phyloP scores from a whole-genome alignment of 2,113 vertebrate species.

The Pardalotus punctatus region DNA sequence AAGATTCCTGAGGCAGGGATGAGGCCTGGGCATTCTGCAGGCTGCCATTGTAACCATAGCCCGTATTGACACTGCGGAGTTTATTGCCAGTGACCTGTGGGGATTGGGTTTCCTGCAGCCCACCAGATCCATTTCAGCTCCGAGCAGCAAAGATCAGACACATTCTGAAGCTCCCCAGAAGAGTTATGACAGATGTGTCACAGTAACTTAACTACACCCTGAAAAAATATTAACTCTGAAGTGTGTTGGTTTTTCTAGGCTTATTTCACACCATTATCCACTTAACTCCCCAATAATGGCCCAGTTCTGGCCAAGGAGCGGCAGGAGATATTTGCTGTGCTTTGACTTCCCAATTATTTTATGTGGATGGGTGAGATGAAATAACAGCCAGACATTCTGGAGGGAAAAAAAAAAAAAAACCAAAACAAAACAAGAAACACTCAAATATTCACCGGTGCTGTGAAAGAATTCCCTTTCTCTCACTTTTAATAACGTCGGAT shows the following conservation, averaged over 20 bases:
- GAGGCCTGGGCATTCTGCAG: background rate
- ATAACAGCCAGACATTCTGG: background rate
- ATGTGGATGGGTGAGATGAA: slow-evolving; percentile 9
- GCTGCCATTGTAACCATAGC: background rate
- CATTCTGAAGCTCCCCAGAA: slow-evolving; percentile 16
- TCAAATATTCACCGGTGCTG: background rate
- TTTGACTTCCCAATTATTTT: slow-evolving; percentile 27
- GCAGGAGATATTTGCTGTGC: slow-evolving; percentile 36
- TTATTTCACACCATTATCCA: slow-evolving; percentile 63
- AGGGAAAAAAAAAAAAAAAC: background rate
- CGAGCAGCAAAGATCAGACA: slow-evolving; percentile 13
- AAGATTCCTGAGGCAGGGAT: background rate
- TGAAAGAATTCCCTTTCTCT: background rate
- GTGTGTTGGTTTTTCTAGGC: slow-evolving; percentile 50
- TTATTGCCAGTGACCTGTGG: slow-evolving; percentile 41
- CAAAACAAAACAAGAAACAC: no score
- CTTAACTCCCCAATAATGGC: slow-evolving; percentile 33
- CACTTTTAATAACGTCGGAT: background rate
- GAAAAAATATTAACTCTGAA: slow-evolving; percentile 56
- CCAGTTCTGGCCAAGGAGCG: background rate
- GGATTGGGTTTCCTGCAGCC: slow-evolving; percentile 45
- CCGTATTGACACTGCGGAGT: background rate
- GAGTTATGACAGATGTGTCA: slow-evolving; percentile 67
- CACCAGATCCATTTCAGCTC: slow-evolving; percentile 41
- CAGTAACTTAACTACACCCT: slow-evolving; percentile 26